Percentiles rank a stretch among this genome's conserved stretches.
These are phyloP conservation scores for Brenthis daphne DNA, from an alignment of 2,888 invertebrate species.

Conservation along the genomic window DNA sequence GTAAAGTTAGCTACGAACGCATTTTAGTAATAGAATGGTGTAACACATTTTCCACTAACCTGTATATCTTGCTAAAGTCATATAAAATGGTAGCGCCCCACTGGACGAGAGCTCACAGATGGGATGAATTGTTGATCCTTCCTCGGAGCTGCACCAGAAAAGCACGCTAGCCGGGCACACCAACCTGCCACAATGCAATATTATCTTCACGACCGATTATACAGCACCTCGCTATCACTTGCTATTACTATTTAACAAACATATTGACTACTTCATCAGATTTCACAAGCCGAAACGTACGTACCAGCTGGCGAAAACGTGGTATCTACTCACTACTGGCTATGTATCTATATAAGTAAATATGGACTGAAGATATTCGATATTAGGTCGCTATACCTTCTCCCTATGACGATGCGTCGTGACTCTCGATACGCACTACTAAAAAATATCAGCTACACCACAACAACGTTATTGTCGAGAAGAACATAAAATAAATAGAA, in stretches of 20 bases:
- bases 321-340: slow-evolving; percentile 65
- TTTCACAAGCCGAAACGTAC: slow-evolving; percentile 65
- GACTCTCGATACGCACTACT: slow-evolving; percentile 50
- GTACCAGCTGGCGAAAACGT: slow-evolving; percentile 82
- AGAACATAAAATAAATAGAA: slow-evolving; percentile 69
- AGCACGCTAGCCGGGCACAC: slow-evolving; percentile 69
- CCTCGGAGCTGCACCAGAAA: slow-evolving; percentile 66
- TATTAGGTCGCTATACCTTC: slow-evolving; percentile 73
- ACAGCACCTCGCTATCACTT: slow-evolving; percentile 44
- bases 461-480: slow-evolving; percentile 51
- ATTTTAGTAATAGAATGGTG: too few species aligned
- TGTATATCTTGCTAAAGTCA: slow-evolving; percentile 97
- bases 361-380: slow-evolving; percentile 72
- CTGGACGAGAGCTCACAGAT: slow-evolving; percentile 87
- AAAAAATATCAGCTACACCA: slow-evolving; percentile 56
- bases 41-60: slow-evolving; percentile 81
- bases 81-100: slow-evolving; percentile 96
- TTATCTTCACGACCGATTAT: slow-evolving; percentile 52
- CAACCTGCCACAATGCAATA: slow-evolving; percentile 68
- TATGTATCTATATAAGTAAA: slow-evolving; percentile 63
- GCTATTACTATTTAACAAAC: slow-evolving; percentile 39
- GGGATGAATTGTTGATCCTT: slow-evolving; percentile 78
- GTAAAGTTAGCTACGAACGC: slow-evolving; percentile 33
- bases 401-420: slow-evolving; percentile 72
- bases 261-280: slow-evolving; percentile 57